Base-by-base conservation (phyloP, 2,113 vertebrate genomes). In the Paradoxurus hermaphroditus region DNA sequence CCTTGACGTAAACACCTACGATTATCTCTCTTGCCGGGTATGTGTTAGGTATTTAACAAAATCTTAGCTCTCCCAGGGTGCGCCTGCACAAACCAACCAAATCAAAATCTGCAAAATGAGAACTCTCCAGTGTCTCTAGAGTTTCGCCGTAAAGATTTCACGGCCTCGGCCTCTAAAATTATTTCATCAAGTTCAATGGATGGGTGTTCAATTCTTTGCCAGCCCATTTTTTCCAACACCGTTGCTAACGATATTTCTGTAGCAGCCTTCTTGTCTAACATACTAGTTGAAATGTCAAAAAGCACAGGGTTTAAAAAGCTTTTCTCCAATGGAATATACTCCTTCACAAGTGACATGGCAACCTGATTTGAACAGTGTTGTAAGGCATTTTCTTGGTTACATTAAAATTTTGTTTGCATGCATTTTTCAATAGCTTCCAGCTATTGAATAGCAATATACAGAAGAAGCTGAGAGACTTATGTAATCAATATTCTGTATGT, bases 261-360 rank as follows among this genome's bases (percentile, higher is more conserved):
- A 51, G 49, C 77, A 46, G 53, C 3, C 65, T 59, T 86, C 70
- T 65, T 86, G 77, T 88, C 91, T 91, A 87, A 81, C 15, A 46
- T 25, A 12, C 53, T 19, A 36, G 73, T 41, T 77, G 62, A 94
- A 83, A 97, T 86, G 96, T 77, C 79, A 90, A 46, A 93, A 94
- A 86, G 63, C 23, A 31, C 2, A 16, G 72, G 9, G n/a, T 44
- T 90, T 92, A 34, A 83, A 91, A 89, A 72, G 59, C 67, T 79
- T 91, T 73, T 90, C 56, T 67, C 36, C 27, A 7, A 31, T 15
- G 23, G 16, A 68, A 72, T 51, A 25, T 53, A 56, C 68, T 92
- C 67, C 72, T 79, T 77, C 68, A 89, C n/a, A 63, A 10, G n/a
- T 46, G n/a, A 34, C n/a, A 19, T 7, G 53, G 53, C 44, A 53